Evolutionary conservation across 92 coral and sea anemone genomes (phyloP).

Genomic region (Blastomussa wellsi): DNA sequence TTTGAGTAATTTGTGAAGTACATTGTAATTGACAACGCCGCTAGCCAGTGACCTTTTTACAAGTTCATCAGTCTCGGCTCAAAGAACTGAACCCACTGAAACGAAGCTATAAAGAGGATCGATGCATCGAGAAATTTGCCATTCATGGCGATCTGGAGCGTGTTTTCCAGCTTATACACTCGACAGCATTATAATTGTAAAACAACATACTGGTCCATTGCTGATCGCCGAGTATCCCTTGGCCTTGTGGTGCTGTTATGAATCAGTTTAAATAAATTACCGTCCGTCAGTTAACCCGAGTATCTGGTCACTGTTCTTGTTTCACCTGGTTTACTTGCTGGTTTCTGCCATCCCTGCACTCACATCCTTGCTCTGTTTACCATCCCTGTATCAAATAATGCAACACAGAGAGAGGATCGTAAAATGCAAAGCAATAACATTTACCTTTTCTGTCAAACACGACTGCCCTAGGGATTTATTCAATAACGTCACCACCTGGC

Average conservation of each 20-base stretch:
- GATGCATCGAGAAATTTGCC: not conserved
- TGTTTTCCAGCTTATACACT: not conserved
- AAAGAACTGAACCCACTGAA: not conserved
- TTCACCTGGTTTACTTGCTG: conserved; percentile 1
- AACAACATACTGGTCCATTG: not conserved
- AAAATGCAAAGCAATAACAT: conserved; percentile 36
- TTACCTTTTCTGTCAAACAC: conserved; percentile 40
- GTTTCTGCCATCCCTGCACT: not conserved
- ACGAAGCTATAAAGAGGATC: not conserved
- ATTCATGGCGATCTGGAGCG: not conserved
- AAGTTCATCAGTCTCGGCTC: not conserved
- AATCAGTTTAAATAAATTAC: conserved; percentile 1
- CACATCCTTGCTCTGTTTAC: not conserved
- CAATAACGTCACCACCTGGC: conserved; percentile 42
- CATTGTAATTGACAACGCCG: conserved; percentile 24
- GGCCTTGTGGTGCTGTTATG: conserved; percentile 13
- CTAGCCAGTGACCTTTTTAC: conserved; percentile 7
- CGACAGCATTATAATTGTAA: conserved; percentile 10
- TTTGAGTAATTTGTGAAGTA: conserved; percentile 68
- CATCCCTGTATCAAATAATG: conserved; percentile 20
- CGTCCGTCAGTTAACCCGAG: not conserved
- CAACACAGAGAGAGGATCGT: conserved; percentile 22
- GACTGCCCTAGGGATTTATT: conserved; percentile 15
- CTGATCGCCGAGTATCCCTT: not conserved
- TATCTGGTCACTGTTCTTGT: conserved; percentile 16